Base-by-base conservation (phyloP, 2,888 invertebrate species). In the Salticus scenicus region DNA sequence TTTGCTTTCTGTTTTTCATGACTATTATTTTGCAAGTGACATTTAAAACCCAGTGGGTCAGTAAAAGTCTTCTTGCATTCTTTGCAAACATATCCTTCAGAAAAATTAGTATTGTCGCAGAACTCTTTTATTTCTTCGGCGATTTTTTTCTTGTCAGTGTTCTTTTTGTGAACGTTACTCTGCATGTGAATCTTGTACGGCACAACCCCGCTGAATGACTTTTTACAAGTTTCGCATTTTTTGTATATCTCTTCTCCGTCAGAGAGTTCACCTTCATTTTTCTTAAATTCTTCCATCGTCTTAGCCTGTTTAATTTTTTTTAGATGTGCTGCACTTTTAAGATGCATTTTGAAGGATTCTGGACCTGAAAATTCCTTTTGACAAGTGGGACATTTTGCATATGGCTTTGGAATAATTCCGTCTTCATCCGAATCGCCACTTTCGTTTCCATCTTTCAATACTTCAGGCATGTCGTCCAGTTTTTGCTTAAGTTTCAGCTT, bases 51-150 rank as follows among this genome's bases (percentile, higher is more conserved):
- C 30, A 63, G 37, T 1, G 73, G 67, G 10, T 84, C 77, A 0
- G 69, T 28, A 69, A 84, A 84, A 2, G 27, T 17, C 28, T 73
- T 77, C 30, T 80, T 75, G 71, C 86, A 79, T 67, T 79, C 80
- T 30, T 75, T 86, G 66, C 80, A 79, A 0, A 75, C 31, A 47
- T 74, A 67, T n/a, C 24, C 31, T 12, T 71, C 57, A 20, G 20
- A 31, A 17, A 33, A 33, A 30, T 63, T 24, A 1, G 28, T 1
- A 17, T 77, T 75, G 7, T 41, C n/a, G 17, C 27, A 28, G 17
- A 70, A 63, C n/a, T 76, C 71, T 28, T 72, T 79, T 24, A 86
- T 17, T 20, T 86, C 72, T 27, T 51, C 64, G 17, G 24, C 71
- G 5, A 47, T 47, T 33, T 67, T 67, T n/a, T n/a, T 4, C 33